Conservation (phyloP, 2,113 vertebrate genomes). For the Ceyx cyanopectus region DNA sequence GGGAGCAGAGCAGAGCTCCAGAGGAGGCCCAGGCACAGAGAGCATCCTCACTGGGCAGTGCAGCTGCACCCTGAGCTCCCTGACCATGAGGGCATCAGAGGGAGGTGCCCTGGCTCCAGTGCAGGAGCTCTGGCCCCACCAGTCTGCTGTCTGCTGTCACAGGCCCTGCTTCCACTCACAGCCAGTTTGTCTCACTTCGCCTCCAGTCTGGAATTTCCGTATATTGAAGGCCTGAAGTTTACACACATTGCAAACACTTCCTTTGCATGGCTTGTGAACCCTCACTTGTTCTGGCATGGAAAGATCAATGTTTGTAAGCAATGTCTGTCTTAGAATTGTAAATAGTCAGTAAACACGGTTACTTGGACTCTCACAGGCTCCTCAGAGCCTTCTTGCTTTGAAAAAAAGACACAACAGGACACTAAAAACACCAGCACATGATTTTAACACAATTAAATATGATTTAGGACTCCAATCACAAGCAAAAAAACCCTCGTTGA, state of each 20-base stretch:
- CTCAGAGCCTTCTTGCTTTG: neutral
- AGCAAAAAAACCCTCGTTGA: neutral
- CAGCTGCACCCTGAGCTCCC: neutral
- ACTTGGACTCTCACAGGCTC: neutral
- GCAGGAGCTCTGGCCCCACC: neutral
- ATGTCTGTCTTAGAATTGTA: neutral
- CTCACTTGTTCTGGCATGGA: neutral
- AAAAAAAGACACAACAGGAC: neutral
- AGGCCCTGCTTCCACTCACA: neutral
- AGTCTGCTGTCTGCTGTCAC: neutral
- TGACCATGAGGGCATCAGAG: neutral
- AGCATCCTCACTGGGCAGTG: neutral
- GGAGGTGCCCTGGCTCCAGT: neutral
- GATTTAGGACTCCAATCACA: neutral
- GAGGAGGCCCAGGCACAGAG: neutral
- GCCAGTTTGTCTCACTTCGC: neutral
- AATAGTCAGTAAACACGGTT: neutral
- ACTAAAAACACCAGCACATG: neutral
- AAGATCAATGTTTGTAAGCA: neutral
- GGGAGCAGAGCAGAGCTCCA: neutral
- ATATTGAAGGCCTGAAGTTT: neutral
- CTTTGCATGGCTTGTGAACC: neutral
- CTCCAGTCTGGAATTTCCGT: slow-evolving; percentile 4
- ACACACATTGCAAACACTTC: neutral
- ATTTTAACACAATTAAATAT: neutral